These are phyloP conservation scores for Zophobas morio DNA, from an alignment of 1,140 invertebrate genomes.

Conservation along the genomic window DNA sequence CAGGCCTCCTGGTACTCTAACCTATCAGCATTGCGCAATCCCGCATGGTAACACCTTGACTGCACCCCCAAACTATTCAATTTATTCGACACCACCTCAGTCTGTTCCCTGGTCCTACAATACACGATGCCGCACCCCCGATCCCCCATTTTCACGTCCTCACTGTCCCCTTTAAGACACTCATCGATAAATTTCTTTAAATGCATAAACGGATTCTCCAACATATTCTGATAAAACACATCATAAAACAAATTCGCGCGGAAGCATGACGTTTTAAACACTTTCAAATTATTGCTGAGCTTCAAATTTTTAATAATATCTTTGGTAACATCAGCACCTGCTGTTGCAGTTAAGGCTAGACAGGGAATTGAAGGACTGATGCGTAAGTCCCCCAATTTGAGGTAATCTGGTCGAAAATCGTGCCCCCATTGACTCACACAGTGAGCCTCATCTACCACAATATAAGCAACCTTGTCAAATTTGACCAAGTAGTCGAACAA, in stretches of 20 bases:
- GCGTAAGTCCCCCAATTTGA: conserved; percentile 86
- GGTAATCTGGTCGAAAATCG: conserved; percentile 96
- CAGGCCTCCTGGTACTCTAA: conserved; percentile 83
- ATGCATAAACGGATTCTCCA: conserved; percentile 84
- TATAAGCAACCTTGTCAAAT: conserved; percentile 80
- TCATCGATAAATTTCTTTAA: conserved; percentile 79
- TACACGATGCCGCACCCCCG: conserved; percentile 87
- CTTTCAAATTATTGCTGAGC: conserved; percentile 72
- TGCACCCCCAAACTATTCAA: conserved; percentile 77
- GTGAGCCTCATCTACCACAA: conserved; percentile 97
- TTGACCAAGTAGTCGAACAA: conserved; percentile 75
- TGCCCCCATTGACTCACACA: conserved; percentile 99
- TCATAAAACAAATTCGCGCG: conserved; percentile 89
- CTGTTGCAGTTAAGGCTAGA: conserved; percentile 97
- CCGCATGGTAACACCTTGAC: conserved; percentile 83
- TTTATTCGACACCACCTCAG: conserved; percentile 80
- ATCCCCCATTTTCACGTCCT: conserved; percentile 66
- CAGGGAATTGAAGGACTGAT: conserved; percentile 81
- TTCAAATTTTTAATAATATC: conserved; percentile 78
- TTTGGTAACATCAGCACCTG: conserved; percentile 81
- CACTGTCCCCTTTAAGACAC: conserved; percentile 69
- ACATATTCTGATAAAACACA: conserved; percentile 85
- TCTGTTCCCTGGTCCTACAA: conserved; percentile 88
- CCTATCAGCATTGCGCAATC: conserved; percentile 76
- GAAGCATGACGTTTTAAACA: conserved; percentile 83